A percentile compares a stretch with the other conserved stretches of the same genome.
Conservation (phyloP, 2,888 invertebrate genomes). For the Myopa tessellatipennis region DNA sequence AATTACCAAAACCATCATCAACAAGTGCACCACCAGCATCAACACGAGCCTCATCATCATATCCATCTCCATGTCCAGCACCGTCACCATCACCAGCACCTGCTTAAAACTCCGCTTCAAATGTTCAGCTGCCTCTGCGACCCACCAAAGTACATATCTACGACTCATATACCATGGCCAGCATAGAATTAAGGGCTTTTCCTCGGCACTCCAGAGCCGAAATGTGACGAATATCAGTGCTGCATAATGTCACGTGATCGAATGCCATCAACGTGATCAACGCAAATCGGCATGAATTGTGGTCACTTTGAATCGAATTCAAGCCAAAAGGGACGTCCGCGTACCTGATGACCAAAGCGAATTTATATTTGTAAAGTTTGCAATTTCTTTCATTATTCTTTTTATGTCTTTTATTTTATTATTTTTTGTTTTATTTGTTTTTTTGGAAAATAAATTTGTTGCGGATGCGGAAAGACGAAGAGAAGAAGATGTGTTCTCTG, state of each 20-base stretch:
- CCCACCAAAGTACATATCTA: neutral
- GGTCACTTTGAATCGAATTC: conserved; percentile 25
- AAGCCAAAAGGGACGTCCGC: conserved; percentile 41
- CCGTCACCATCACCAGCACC: neutral
- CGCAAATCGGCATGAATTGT: conserved; percentile 34
- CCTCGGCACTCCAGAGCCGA: neutral
- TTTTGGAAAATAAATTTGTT: conserved; percentile 30
- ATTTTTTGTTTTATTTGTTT: neutral
- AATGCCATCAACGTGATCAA: conserved; percentile 38
- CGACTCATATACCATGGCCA: neutral
- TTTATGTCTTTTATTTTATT: neutral
- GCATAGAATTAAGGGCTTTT: neutral
- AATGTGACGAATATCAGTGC: conserved; percentile 24
- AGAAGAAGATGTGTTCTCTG: neutral
- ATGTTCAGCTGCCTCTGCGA: no score
- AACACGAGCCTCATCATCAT: neutral
- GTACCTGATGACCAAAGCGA: conserved; percentile 45
- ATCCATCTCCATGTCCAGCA: neutral
- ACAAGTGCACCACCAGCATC: neutral
- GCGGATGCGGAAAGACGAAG: conserved; percentile 26
- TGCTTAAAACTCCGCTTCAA: no score
- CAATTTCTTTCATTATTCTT: neutral
- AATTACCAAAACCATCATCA: conserved; percentile 1
- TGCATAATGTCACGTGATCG: conserved; percentile 38
- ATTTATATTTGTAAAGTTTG: conserved; percentile 47